Percentiles rank a stretch among this genome's conserved stretches.
These are phyloP conservation scores for Branchipolynoe longqiensis DNA, from an alignment of 2,888 invertebrate species.

Conservation along the genomic window DNA sequence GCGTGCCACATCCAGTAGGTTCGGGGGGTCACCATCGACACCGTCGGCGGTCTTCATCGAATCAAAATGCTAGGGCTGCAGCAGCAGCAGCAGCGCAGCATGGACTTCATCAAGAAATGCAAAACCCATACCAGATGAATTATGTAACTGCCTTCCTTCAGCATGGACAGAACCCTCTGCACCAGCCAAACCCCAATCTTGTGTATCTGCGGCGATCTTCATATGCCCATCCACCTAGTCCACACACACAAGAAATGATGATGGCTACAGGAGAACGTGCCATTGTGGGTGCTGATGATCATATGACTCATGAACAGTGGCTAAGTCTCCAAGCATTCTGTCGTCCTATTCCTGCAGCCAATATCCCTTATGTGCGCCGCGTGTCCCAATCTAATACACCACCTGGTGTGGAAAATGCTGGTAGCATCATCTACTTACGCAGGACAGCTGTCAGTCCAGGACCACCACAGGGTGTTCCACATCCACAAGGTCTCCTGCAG, in stretches of 20 bases:
- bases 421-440: constrained; percentile 20
- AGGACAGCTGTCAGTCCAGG: background rate
- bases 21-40: constrained; percentile 6
- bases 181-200: constrained; percentile 25
- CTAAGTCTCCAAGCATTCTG: constrained; percentile 14
- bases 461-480: too few relatives aligned
- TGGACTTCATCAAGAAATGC: too few relatives aligned
- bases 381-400: constrained; percentile 8
- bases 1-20: background rate
- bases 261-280: background rate
- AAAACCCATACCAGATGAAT: too few relatives aligned
- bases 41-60: constrained; percentile 21
- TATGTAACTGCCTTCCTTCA: too few relatives aligned
- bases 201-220: constrained; percentile 48
- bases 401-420: constrained; percentile 2
- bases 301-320: constrained; percentile 47
- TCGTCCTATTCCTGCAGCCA: constrained; percentile 6
- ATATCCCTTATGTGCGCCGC: constrained; percentile 27
- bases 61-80: constrained; percentile 3
- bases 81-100: background rate
- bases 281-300: background rate
- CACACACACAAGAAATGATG: constrained; percentile 22
- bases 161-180: too few relatives aligned
- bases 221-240: constrained; percentile 11
- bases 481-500: too few relatives aligned